Evolutionary conservation across 2,888 invertebrate species (phyloP), one percentile per base, ranked within the genome.

Genomic region (Thyatira batis): DNA sequence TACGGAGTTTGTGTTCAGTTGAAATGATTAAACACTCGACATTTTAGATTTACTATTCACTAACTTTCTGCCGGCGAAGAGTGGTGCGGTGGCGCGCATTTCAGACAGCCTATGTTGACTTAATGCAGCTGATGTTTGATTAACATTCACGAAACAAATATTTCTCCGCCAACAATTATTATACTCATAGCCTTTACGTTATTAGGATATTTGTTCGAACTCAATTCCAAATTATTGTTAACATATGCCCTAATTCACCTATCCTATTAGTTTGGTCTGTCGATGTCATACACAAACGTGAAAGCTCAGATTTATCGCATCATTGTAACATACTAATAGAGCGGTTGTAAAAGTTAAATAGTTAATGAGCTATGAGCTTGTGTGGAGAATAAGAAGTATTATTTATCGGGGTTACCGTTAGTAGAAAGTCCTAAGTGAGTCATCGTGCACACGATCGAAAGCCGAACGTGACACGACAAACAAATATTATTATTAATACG

Each of bases 361-460:
- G n/a, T n/a, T n/a, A n/a, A n/a, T n/a, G n/a, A n/a, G n/a, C n/a
- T n/a, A 11, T n/a, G 20, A 20, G 44, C 3, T 11, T 45, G 21
- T n/a, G n/a, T n/a, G n/a, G n/a, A 45, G 10, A 45, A 20, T 20
- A 11, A 21, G 45, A 49, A 33, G 43, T 46, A 50, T 53, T 52
- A 48, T 48, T 45, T 53, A 64, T 50, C 61, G 57, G 57, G 63
- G 60, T 63, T 58, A 67, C 53, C 28, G 52, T 49, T 56, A 30
- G 51, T 65, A 67, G 67, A 67, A 67, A 67, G 67, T 67, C 23
- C 21, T 45, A 20, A 23, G 23, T 13, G 45, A 39, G 39, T 39
- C 39, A 39, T 39, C n/a, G 39, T n/a, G 39, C 39, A 39, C 45
- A 21, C 11, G 23, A 45, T 45, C 45, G 45, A 45, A 45, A 45